These are phyloP conservation scores for Porites australiensis DNA, from an alignment of 64 coral and sea anemone genomes.

Conservation along the genomic window DNA sequence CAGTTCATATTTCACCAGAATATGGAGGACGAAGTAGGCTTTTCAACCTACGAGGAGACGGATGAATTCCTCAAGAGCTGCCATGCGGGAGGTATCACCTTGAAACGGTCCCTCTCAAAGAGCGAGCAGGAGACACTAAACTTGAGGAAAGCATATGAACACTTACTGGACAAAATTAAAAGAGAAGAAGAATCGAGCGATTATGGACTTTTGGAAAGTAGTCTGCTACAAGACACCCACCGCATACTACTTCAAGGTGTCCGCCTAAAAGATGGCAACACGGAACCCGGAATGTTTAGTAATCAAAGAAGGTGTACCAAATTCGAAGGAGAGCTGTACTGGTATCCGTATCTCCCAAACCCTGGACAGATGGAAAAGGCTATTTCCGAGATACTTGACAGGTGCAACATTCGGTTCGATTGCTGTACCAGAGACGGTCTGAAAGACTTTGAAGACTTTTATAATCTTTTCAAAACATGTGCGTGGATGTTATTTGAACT, in stretches of 20 bases:
- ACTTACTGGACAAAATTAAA: conserved; percentile 6
- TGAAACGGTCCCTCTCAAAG: neutral
- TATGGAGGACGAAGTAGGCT: conserved; percentile 76
- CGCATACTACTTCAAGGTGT: conserved; percentile 26
- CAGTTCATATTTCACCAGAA: conserved; percentile 73
- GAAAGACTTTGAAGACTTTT: conserved; percentile 5
- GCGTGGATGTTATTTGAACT: conserved; percentile 79
- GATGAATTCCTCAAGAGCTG: conserved; percentile 19
- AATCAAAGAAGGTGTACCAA: neutral
- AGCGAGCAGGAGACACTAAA: conserved; percentile 81
- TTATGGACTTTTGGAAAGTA: conserved; percentile 49
- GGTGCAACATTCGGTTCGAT: conserved; percentile 54
- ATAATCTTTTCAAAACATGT: conserved; percentile 70
- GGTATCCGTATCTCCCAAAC: conserved; percentile 64
- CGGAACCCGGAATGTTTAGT: conserved; percentile 12
- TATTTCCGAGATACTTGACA: conserved; percentile 53
- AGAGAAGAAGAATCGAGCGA: neutral
- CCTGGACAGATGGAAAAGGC: conserved; percentile 63
- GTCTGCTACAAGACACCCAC: conserved; percentile 31
- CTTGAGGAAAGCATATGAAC: conserved; percentile 57
- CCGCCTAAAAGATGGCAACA: neutral
- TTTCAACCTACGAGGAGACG: conserved; percentile 30
- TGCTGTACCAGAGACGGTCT: conserved; percentile 25
- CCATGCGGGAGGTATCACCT: neutral
- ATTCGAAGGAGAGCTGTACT: conserved; percentile 56